Conservation (phyloP, 2,797 vertebrate genomes). For the Alauda arvensis region DNA sequence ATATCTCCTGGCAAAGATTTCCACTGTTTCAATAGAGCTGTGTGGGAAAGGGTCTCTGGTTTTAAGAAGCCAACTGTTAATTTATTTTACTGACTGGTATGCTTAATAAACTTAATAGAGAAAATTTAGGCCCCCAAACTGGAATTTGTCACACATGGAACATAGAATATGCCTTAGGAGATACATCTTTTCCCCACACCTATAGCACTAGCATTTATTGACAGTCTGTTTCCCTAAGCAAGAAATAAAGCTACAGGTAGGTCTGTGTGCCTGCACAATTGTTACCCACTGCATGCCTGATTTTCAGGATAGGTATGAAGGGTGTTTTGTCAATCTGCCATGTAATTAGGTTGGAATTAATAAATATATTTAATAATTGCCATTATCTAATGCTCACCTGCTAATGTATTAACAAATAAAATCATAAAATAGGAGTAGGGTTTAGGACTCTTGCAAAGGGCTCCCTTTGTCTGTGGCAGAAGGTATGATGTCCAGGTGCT, state of each 20-base stretch:
- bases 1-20: neutral
- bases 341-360: neutral
- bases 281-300: neutral
- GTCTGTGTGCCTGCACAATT: neutral
- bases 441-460: neutral
- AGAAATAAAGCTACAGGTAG: neutral
- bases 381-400: neutral
- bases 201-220: neutral
- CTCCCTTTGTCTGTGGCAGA: neutral
- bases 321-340: neutral
- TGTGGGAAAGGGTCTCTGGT: neutral
- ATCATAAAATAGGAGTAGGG: neutral
- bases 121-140: neutral
- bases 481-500: neutral
- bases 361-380: neutral
- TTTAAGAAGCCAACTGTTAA: neutral
- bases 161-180: neutral
- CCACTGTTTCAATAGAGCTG: neutral
- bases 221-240: neutral
- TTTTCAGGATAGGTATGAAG: neutral
- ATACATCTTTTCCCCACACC: neutral
- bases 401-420: neutral
- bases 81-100: neutral
- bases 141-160: neutral
- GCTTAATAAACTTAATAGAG: neutral